A percentile compares a stretch with the other conserved stretches of the same genome.
Conservation (phyloP, 2,113 vertebrate genomes). For the Atractosteus spatula region DNA sequence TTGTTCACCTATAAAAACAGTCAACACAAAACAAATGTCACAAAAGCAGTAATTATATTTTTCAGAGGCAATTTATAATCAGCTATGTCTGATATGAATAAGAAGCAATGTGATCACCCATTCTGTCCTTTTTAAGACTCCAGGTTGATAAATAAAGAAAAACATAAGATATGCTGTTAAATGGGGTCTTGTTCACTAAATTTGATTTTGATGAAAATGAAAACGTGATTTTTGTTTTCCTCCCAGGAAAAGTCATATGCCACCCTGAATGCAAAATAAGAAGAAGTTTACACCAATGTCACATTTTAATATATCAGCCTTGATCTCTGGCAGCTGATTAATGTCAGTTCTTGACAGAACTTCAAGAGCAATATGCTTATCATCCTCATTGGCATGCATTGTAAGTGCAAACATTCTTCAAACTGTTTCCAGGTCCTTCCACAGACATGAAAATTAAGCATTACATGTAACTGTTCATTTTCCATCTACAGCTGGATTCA, state of each 20-base stretch:
- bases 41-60: not conserved
- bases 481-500: no score
- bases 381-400: not conserved
- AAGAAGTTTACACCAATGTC: not conserved
- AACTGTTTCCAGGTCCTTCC: not conserved
- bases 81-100: not conserved
- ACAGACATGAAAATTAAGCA: no score
- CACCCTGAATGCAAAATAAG: not conserved
- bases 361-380: not conserved
- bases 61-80: not conserved
- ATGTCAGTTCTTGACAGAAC: not conserved
- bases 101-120: not conserved
- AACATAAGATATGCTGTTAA: not conserved
- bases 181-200: not conserved
- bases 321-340: constrained; percentile 14
- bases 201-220: not conserved
- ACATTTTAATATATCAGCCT: constrained; percentile 14
- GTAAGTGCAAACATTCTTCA: no score
- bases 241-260: constrained; percentile 1
- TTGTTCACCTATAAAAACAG: constrained; percentile 41
- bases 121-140: no score
- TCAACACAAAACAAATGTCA: constrained; percentile 10
- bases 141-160: not conserved
- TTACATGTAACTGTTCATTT: no score
- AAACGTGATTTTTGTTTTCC: not conserved